Base-by-base conservation (phyloP, 2,113 vertebrate genomes). In the Nicator chloris region DNA sequence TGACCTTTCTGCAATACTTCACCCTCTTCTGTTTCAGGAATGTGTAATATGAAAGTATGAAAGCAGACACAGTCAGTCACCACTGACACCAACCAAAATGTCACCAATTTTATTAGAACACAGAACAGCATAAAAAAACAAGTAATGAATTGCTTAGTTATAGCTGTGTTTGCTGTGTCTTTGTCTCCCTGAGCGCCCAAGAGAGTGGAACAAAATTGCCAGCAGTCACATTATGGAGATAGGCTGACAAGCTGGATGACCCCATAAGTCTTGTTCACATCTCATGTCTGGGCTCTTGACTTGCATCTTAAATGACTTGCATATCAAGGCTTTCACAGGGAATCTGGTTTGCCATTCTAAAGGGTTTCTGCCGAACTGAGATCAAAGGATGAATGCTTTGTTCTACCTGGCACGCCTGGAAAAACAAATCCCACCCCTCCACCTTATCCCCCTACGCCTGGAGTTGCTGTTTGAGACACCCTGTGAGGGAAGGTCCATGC, bases 21-120 rank as follows among this genome's bases (percentile, higher is more conserved):
- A 81, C 60, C n/a, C 53, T 39, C n/a, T 51, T 71, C 77, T 53
- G 51, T 85, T 37, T 60, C 53, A 83, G 70, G 51, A 91, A 59
- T 7, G 10, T 66, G 33, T 66, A 82, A 76, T 50, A 75, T 2
- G 13, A 94, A 93, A 22, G 53, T 71, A 93, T 6, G 49, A 93
- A 86, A 88, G 54, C 85, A 94, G 70, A 80, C 37, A 70, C 28
- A 73, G 61, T 39, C 54, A 71, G 77, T 35, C 76, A 90, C 40
- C 1, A 5, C 24, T 19, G 18, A 68, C 80, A 39, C 56, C 9
- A 4, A 78, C 49, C 50, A 90, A 94, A 92, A 80, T 44, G 33
- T 47, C 49, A 70, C 49, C 37, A 33, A 56, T 89, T 95, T 93
- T 95, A 96, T 79, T 71, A 89, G 39, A 93, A 54, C 11, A 83